A percentile compares a stretch with the other conserved stretches of the same genome.
These are phyloP conservation scores for Takifugu flavidus DNA, from an alignment of 2,113 vertebrate genomes.

Conservation along the genomic window DNA sequence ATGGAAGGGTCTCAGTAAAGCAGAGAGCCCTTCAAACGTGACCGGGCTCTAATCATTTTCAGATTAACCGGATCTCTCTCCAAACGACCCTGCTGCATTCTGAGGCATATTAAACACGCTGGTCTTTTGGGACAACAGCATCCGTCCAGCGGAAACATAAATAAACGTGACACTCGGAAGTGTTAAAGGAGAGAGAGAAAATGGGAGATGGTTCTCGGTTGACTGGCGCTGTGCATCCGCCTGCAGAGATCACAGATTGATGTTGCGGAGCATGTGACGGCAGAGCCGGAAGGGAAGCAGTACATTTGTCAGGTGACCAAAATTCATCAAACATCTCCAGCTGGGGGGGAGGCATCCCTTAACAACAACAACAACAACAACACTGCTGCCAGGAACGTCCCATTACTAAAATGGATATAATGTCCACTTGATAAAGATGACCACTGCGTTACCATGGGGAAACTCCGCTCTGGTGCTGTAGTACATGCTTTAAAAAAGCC, in stretches of 20 bases:
- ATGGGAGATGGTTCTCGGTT: slow-evolving; percentile 14
- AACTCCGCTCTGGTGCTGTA: slow-evolving; percentile 33
- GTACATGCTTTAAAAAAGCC: slow-evolving; percentile 17
- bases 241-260: slow-evolving; percentile 64
- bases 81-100: no score
- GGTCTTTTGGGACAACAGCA: slow-evolving; percentile 22
- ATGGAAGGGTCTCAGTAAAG: no score
- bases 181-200: slow-evolving; percentile 26
- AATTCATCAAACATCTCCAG: slow-evolving; percentile 39
- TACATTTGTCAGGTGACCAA: slow-evolving; percentile 50
- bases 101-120: slow-evolving; percentile 18
- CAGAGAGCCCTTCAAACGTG: no score
- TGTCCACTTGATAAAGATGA: slow-evolving; percentile 55
- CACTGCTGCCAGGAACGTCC: slow-evolving; percentile 33
- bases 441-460: slow-evolving; percentile 51
- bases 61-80: no score
- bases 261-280: slow-evolving; percentile 38
- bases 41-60: no score
- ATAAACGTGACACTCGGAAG: slow-evolving; percentile 36
- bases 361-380: slow-evolving; percentile 17
- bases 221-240: slow-evolving; percentile 36
- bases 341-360: slow-evolving; percentile 27
- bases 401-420: slow-evolving; percentile 65
- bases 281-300: slow-evolving; percentile 35
- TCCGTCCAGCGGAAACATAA: slow-evolving; percentile 13